Base-by-base conservation (phyloP, 2,888 invertebrate species). In the Bellardia pandia region DNA sequence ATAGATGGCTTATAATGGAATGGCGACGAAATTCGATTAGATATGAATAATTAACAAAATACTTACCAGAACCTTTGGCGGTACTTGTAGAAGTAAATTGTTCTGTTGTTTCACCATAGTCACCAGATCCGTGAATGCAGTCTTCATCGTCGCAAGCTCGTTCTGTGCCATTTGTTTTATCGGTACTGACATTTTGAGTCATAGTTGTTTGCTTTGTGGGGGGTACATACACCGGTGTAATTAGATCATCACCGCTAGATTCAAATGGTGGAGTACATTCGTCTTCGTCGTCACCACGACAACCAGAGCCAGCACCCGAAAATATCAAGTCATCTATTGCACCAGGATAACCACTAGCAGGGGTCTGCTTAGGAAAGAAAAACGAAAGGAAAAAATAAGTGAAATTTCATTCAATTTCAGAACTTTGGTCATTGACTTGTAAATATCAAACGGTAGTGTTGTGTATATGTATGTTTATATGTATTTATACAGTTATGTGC, bases 271-370 rank as follows among this genome's bases (percentile, higher is more conserved):
- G 97, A 1, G 96, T 96, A 92, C 98, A 98, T 89, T 98, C 98
- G 91, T 98, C 98, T 92, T 98, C 98, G 91, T 98, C 98, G 90
- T 98, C 98, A 86, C 97, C 97, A 64, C 97, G 96, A 91, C 98
- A 98, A 0, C 98, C 98, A 3, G 98, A 98, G 0, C 98, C 98
- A 1, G 97, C 97, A 2, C 98, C 98, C 9, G 98, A 98, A 94
- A 97, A 98, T 77, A 98, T 97, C 86, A 98, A 94, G 93, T 98
- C 98, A 93, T 98, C 98, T 91, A 96, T 95, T 1, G 96, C 96
- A 9, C 95, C 95, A 0, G 96, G 95, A 92, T 96, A 96, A 0
- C 97, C 97, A 56, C 97, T 97, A 0, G 97, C 96, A 33, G 97
- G 97, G 0, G 97, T 97, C 97, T 97, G 94, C 88, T 88, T 81